Percentiles rank a stretch among this genome's conserved stretches.
Evolutionary conservation across 2,888 invertebrate species (phyloP).

Genomic region (Agrochola litura): DNA sequence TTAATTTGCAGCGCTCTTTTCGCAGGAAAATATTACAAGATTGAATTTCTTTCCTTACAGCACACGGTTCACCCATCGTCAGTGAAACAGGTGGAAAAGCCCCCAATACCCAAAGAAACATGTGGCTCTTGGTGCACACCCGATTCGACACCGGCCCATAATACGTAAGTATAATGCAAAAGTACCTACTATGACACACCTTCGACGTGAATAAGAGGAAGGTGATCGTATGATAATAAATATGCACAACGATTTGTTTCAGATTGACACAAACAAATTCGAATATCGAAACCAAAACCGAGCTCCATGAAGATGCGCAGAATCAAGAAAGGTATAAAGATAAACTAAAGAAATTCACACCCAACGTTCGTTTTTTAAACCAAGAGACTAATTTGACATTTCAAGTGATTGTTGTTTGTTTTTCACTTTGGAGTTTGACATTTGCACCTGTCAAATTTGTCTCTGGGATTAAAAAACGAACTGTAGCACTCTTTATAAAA

Average conservation of each 20-base stretch:
- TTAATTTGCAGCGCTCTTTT: neutral
- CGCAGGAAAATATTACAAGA: neutral
- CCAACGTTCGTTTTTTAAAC: too few species aligned
- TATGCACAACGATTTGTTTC: conserved; percentile 36
- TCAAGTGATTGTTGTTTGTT: too few species aligned
- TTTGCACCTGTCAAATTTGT: too few species aligned
- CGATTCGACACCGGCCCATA: conserved; percentile 76
- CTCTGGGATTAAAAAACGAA: too few species aligned
- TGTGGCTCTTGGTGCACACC: conserved; percentile 86
- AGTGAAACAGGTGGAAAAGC: conserved; percentile 59
- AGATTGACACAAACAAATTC: conserved; percentile 68
- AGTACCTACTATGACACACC: conserved; percentile 9
- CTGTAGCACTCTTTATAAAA: neutral
- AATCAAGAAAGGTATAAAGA: conserved; percentile 66
- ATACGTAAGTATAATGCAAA: conserved; percentile 71
- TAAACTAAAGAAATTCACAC: neutral
- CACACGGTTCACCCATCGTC: conserved; percentile 83
- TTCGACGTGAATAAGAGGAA: neutral
- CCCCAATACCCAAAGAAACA: conserved; percentile 63
- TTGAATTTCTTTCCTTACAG: conserved; percentile 67
- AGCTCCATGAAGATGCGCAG: conserved; percentile 70
- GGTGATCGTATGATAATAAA: neutral
- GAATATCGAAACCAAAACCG: conserved; percentile 75
- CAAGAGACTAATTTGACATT: too few species aligned
- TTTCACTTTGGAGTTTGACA: too few species aligned